Conservation (phyloP, 37 sponge, comb jelly and placozoan species). For the Ephydatia muelleri region DNA sequence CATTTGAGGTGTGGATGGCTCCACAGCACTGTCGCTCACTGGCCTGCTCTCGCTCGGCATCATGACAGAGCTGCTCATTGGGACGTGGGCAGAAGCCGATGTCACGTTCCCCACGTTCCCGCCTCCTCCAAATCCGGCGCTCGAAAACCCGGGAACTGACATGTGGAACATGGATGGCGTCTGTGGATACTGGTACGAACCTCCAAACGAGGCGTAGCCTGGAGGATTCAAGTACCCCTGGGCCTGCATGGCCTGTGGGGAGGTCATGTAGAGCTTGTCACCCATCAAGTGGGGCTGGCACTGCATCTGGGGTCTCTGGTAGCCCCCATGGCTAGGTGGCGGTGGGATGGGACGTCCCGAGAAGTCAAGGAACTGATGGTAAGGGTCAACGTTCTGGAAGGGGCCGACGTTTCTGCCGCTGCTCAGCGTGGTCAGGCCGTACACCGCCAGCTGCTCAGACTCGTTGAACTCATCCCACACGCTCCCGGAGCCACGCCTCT, state of each 20-base stretch:
- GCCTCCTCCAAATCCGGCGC: not conserved
- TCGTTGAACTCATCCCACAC: constrained; percentile 64
- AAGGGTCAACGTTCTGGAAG: constrained; percentile 41
- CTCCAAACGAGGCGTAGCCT: not conserved
- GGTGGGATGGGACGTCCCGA: constrained; percentile 14
- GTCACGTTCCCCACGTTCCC: too few relatives aligned
- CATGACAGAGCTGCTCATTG: too few relatives aligned
- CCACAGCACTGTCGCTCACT: too few relatives aligned
- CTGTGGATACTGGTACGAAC: not conserved
- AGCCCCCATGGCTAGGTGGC: not conserved
- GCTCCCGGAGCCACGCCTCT: constrained; percentile 17
- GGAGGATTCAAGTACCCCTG: not conserved
- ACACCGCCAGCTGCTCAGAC: constrained; percentile 57
- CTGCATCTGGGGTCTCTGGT: constrained; percentile 18
- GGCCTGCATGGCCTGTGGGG: not conserved
- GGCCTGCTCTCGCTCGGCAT: too few relatives aligned
- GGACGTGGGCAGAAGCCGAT: too few relatives aligned
- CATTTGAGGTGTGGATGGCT: too few relatives aligned
- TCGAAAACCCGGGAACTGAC: not conserved
- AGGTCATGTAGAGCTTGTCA: not conserved
- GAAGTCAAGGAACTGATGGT: constrained; percentile 11
- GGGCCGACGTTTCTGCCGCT: constrained; percentile 34
- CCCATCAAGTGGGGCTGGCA: not conserved
- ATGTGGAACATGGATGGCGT: constrained; percentile 28
- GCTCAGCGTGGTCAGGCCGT: constrained; percentile 50